Evolutionary conservation across 2,888 invertebrate genomes (phyloP), one percentile per base, ranked within the genome.

Genomic region (Ypsolopha scabrella): DNA sequence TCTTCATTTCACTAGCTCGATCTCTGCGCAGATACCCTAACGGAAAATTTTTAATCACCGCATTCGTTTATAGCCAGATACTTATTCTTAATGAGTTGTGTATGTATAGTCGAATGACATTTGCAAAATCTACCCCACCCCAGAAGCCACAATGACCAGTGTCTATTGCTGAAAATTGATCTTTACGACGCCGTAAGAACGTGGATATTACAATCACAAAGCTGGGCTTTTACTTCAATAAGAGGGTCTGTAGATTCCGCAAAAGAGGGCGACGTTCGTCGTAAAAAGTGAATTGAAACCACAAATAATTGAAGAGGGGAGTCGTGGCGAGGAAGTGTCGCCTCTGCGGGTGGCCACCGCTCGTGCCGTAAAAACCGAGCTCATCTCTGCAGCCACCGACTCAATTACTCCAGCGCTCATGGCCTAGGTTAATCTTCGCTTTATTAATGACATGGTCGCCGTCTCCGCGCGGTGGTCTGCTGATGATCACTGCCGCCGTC

Each of bases 221-320:
- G 51, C n/a, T 44, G 50, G 51, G 58, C 62, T 60, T 70, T 72
- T 72, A 70, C 68, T 63, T 62, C 70, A 71, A 68, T 74, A 8
- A 43, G 36, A 47, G 47, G 38, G 47, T 47, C 47, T 8, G 13
- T 37, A 36, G 34, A 62, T 56, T 57, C 55, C 56, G 60, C 68
- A 68, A 72, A 74, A 73, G 73, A 76, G 79, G 75, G 77, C 75
- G 75, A 76, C 61, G 70, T 62, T 74, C 59, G 55, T 63, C 69
- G 77, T 82, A 86, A 85, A 51, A 85, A 85, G 78, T 66, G 76
- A 81, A 86, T 85, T 83, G 81, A 83, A 85, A 82, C 82, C 83
- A 74, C 86, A 79, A 82, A 82, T 81, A 79, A 82, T 75, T 44
- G 76, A 78, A 75, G 68, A 71, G 75, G 75, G 68, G 61, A 64